Evolutionary conservation across 2,113 vertebrate genomes (phyloP).

Genomic region (Calypte anna): DNA sequence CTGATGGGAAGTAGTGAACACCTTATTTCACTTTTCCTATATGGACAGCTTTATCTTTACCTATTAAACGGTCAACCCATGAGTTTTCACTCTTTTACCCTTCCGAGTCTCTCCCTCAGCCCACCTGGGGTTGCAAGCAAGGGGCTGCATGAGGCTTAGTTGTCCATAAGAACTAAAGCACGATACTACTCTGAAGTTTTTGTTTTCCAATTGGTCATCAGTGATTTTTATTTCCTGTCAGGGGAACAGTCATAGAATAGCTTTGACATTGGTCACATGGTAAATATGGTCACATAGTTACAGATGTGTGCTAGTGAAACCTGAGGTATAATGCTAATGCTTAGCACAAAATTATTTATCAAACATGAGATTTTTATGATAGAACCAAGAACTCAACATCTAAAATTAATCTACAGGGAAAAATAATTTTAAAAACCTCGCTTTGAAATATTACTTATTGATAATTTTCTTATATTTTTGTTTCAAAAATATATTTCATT

Average conservation of each 20-base stretch:
- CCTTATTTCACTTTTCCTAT: neutral
- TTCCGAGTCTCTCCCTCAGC: neutral
- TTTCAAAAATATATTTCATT: neutral
- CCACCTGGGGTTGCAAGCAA: neutral
- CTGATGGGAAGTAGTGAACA: accelerated
- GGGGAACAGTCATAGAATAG: neutral
- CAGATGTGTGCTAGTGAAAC: neutral
- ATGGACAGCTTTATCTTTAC: neutral
- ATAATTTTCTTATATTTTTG: neutral
- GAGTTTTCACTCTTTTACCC: neutral
- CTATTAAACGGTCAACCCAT: neutral
- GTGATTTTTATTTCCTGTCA: neutral
- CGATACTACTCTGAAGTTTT: neutral
- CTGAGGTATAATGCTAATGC: neutral
- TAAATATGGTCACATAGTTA: neutral
- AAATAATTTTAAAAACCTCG: no score
- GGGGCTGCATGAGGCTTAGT: no score
- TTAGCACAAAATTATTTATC: accelerated
- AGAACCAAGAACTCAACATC: neutral
- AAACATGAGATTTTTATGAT: accelerated
- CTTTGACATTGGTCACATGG: neutral
- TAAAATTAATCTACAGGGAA: neutral
- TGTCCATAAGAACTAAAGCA: accelerated
- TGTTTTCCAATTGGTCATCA: neutral
- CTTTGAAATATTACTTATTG: neutral